phyloP scores from a whole-genome alignment of 1,140 invertebrate species.

The Aricia agestis region DNA sequence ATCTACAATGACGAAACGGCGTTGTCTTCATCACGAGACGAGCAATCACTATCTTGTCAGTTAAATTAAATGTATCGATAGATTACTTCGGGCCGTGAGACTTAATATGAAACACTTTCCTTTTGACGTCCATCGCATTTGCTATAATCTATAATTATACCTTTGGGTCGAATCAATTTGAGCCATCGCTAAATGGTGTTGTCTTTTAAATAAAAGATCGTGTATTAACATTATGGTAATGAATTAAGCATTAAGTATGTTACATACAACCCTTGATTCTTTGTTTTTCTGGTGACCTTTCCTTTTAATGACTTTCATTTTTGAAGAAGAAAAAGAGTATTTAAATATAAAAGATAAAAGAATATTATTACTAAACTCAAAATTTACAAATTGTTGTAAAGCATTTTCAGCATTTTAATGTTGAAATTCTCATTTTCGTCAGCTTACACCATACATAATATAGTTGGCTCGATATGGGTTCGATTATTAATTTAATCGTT shows the following conservation, averaged over 20 bases:
- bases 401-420: too few species aligned
- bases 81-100: slow-evolving; percentile 69
- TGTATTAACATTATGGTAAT: background rate
- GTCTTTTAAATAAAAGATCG: background rate
- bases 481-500: slow-evolving; percentile 1
- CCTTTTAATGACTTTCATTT: too few species aligned
- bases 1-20: slow-evolving; percentile 76
- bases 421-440: too few species aligned
- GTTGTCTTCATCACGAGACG: slow-evolving; percentile 75
- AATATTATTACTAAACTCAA: too few species aligned
- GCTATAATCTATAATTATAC: slow-evolving; percentile 26
- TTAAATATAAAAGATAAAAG: too few species aligned
- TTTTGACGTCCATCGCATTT: slow-evolving; percentile 47
- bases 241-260: background rate
- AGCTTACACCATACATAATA: background rate
- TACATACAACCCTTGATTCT: too few species aligned
- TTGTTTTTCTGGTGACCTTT: too few species aligned
- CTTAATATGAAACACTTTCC: slow-evolving; percentile 54
- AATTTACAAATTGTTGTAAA: too few species aligned
- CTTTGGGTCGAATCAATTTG: background rate
- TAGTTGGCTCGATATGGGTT: background rate
- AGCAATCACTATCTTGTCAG: slow-evolving; percentile 74
- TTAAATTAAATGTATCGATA: slow-evolving; percentile 75
- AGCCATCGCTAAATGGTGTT: slow-evolving; percentile 1
- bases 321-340: too few species aligned